phyloP scores from a whole-genome alignment of 2,888 invertebrate genomes.

The Cantharis lateralis region DNA sequence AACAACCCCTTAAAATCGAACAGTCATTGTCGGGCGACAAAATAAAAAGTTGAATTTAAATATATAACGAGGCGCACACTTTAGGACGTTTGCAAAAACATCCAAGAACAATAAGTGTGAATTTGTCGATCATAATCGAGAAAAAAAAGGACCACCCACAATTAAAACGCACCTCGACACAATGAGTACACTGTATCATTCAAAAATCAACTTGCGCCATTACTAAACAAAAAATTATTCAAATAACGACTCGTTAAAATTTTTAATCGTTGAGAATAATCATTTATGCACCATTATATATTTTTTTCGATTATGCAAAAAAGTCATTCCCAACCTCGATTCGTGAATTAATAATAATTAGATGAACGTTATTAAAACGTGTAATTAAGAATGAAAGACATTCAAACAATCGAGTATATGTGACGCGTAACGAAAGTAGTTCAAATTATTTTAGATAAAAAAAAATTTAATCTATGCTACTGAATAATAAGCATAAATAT shows the following conservation, averaged over 20 bases:
- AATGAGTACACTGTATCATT: background rate
- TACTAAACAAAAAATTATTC: background rate
- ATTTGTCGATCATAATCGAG: background rate
- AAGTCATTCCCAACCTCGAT: background rate
- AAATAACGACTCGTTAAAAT: background rate
- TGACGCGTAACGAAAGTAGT: conserved; percentile 1
- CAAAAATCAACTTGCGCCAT: background rate
- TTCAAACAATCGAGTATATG: background rate
- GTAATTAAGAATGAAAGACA: background rate
- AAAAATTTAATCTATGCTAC: background rate
- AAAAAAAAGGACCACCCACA: conserved; percentile 6
- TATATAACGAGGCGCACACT: background rate
- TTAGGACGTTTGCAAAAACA: background rate
- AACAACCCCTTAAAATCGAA: background rate
- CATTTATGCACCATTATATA: background rate
- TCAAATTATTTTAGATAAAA: background rate
- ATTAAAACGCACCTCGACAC: background rate
- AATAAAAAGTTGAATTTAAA: background rate
- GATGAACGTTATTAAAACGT: background rate
- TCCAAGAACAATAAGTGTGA: background rate
- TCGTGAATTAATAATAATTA: background rate
- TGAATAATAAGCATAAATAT: background rate
- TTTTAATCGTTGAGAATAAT: background rate
- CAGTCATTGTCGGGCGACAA: background rate
- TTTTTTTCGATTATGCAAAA: background rate